These are phyloP conservation scores for Damaliscus lunatus DNA, from an alignment of 2,113 vertebrate species.

Conservation along the genomic window DNA sequence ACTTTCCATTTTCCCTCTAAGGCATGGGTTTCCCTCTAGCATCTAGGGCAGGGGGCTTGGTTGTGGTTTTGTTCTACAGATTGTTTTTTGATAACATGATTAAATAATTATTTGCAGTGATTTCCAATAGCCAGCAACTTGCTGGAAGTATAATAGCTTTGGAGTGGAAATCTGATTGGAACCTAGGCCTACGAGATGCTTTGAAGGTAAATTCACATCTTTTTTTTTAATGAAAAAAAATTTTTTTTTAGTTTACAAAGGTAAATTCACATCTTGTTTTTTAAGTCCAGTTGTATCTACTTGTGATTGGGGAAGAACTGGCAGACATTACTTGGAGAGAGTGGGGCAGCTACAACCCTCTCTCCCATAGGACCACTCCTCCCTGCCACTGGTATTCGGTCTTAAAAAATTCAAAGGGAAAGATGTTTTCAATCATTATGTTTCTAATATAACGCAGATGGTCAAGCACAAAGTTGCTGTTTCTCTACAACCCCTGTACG, in stretches of 20 bases:
- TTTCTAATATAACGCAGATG: not conserved
- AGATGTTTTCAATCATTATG: not conserved
- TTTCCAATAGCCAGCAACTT: not conserved
- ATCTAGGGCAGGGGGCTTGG: not conserved
- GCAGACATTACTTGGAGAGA: not conserved
- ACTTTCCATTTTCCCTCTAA: not conserved
- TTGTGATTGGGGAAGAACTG: not conserved
- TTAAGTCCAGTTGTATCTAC: not conserved
- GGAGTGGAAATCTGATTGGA: not conserved
- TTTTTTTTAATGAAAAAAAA: not conserved
- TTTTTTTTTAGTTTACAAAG: not conserved
- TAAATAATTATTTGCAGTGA: slow-evolving; percentile 27
- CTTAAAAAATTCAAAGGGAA: not conserved
- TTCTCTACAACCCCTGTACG: not conserved
- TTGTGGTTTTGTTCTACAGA: not conserved
- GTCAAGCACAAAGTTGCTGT: not conserved
- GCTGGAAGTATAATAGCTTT: not conserved
- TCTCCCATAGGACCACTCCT: not conserved
- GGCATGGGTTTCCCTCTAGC: slow-evolving; percentile 36
- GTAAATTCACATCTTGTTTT: not conserved
- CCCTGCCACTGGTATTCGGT: not conserved
- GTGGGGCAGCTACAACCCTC: not conserved
- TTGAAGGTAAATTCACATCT: not conserved
- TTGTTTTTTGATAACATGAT: slow-evolving; percentile 38
- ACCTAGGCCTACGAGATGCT: not conserved